Percentiles rank a stretch among this genome's conserved stretches.
phyloP scores from a whole-genome alignment of 1,140 invertebrate species.

The silkworm (Bombyx mori) region DNA sequence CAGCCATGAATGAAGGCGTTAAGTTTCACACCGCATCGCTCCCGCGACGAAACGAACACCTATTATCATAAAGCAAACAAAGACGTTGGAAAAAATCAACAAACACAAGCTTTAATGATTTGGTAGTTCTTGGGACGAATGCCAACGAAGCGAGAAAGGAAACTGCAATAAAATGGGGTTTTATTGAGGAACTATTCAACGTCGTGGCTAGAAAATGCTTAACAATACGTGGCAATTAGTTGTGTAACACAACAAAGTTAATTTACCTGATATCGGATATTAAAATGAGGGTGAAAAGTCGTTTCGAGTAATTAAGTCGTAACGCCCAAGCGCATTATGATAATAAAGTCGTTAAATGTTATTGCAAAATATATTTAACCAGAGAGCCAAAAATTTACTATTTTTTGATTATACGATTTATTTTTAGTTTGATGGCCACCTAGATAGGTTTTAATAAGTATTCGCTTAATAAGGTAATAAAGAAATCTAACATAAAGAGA shows the following conservation, averaged over 20 bases:
- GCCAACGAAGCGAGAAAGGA: constrained; percentile 52
- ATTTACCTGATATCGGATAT: constrained; percentile 4
- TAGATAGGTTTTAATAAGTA: no score
- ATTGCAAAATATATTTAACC: constrained; percentile 14
- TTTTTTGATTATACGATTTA: no score
- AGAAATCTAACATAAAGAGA: no score
- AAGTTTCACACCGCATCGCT: constrained; percentile 63
- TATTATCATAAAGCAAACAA: constrained; percentile 69
- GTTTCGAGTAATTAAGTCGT: constrained; percentile 10
- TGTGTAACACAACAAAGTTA: constrained; percentile 11
- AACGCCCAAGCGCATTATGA: constrained; percentile 9
- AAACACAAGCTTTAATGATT: constrained; percentile 63
- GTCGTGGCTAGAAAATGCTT: constrained; percentile 19
- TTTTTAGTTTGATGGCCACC: no score
- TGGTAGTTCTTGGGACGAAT: constrained; percentile 57
- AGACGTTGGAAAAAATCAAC: constrained; percentile 58
- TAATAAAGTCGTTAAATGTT: constrained; percentile 14
- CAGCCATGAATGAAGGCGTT: constrained; percentile 52
- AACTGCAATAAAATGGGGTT: constrained; percentile 55
- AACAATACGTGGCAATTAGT: constrained; percentile 24
- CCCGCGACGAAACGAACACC: constrained; percentile 53
- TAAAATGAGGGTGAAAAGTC: constrained; percentile 7
- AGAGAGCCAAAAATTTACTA: no score
- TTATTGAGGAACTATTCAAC: constrained; percentile 41
- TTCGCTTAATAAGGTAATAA: no score